These are phyloP conservation scores for Agonum fuliginosum DNA, from an alignment of 2,888 invertebrate species.

Conservation along the genomic window DNA sequence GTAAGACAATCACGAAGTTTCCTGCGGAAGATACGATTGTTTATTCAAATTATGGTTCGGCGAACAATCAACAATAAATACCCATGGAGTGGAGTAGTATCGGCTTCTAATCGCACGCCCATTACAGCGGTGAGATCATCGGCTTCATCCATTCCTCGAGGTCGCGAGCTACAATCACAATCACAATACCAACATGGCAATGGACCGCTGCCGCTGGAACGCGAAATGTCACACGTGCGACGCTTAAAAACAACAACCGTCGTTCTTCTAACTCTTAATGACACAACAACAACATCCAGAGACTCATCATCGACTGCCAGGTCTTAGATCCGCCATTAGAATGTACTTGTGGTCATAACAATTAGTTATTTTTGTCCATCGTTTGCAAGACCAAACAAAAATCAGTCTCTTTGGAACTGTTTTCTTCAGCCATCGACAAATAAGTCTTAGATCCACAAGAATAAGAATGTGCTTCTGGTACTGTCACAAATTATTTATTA, in stretches of 20 bases:
- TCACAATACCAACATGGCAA: constrained; percentile 41
- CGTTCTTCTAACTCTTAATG: not conserved
- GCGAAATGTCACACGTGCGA: constrained; percentile 39
- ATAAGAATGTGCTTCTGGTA: too few species aligned
- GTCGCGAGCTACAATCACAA: constrained; percentile 32
- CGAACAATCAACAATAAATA: constrained; percentile 40
- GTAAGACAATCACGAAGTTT: not conserved
- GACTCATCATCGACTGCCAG: too few species aligned
- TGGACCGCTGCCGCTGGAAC: constrained; percentile 33
- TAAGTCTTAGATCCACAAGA: too few species aligned
- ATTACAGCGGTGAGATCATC: constrained; percentile 36
- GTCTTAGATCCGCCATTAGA: too few species aligned
- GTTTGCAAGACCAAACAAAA: too few species aligned
- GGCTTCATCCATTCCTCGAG: constrained; percentile 21
- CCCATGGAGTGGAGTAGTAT: constrained; percentile 1
- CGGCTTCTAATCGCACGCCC: constrained; percentile 43
- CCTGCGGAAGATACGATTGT: constrained; percentile 38
- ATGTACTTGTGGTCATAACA: too few species aligned
- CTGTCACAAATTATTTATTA: too few species aligned
- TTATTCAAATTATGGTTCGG: constrained; percentile 32
- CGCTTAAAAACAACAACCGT: constrained; percentile 26
- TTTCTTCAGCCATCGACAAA: too few species aligned
- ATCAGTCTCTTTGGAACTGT: too few species aligned
- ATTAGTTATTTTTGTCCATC: too few species aligned
- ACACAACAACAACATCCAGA: too few species aligned